A percentile compares a stretch with the other conserved stretches of the same genome.
These are phyloP conservation scores for Theocolax elegans DNA, from an alignment of 1,140 invertebrate genomes.

Conservation along the genomic window DNA sequence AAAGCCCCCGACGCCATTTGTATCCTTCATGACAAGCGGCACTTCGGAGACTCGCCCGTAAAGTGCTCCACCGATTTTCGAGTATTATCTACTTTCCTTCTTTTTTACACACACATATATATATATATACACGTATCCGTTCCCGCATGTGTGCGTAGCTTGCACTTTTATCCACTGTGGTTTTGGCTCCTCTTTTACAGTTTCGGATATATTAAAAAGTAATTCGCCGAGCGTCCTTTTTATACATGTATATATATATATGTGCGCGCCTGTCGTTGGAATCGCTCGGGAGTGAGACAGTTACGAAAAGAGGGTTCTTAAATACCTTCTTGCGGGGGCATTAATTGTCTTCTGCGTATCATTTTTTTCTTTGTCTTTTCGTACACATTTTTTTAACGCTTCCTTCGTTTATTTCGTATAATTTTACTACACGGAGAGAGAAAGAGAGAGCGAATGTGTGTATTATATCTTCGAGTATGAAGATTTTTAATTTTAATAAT, in stretches of 20 bases:
- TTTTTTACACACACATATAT: background rate
- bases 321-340: too few species aligned
- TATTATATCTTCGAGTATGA: too few species aligned
- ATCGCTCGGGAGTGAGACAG: background rate
- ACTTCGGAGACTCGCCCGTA: conserved; percentile 8
- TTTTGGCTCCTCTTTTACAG: conserved; percentile 5
- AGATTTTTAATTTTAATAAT: too few species aligned
- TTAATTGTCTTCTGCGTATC: too few species aligned
- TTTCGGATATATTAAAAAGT: conserved; percentile 32
- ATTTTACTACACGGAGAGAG: too few species aligned
- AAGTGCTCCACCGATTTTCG: conserved; percentile 25
- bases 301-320: too few species aligned
- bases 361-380: too few species aligned
- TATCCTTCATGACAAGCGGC: conserved; percentile 36
- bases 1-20: conserved; percentile 23
- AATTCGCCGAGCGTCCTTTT: conserved; percentile 6
- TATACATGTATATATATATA: too few species aligned
- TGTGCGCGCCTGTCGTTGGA: background rate
- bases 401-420: too few species aligned
- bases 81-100: conserved; percentile 18
- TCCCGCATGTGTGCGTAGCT: background rate
- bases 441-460: too few species aligned
- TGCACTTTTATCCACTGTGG: too few species aligned
- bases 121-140: background rate
- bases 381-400: too few species aligned